phyloP scores from a whole-genome alignment of 2,797 vertebrate species.

The Ceryle rudis region DNA sequence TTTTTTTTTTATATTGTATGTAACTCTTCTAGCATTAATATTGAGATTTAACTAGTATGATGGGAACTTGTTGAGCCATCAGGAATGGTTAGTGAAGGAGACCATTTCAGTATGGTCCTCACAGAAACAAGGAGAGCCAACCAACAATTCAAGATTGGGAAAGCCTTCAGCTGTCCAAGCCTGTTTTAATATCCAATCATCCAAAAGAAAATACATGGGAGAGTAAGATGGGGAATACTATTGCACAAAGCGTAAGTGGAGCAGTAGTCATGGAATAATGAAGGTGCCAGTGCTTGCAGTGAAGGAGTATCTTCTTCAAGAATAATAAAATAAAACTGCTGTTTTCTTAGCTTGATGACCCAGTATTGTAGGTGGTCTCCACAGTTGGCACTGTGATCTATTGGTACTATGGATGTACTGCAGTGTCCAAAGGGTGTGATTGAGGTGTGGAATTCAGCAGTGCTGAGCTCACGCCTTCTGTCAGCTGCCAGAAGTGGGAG shows the following conservation, averaged over 20 bases:
- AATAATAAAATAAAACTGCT: neutral
- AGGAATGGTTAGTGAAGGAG: neutral
- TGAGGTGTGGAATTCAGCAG: constrained; percentile 42
- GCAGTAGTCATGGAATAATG: neutral
- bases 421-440: constrained; percentile 21
- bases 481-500: constrained; percentile 45
- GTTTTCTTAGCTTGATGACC: neutral
- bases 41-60: neutral
- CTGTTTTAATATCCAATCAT: neutral
- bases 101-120: neutral
- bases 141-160: neutral
- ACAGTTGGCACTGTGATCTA: neutral
- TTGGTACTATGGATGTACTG: neutral
- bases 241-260: neutral
- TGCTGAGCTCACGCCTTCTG: constrained; percentile 45
- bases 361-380: neutral
- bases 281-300: neutral
- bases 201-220: neutral
- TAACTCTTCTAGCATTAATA: neutral
- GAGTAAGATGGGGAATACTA: neutral
- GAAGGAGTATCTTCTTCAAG: neutral
- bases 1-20: neutral
- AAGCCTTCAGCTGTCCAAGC: neutral
- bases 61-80: neutral
- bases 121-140: neutral